Base-by-base conservation (phyloP, 2,888 invertebrate species). In the Pogonocherus hispidulus region DNA sequence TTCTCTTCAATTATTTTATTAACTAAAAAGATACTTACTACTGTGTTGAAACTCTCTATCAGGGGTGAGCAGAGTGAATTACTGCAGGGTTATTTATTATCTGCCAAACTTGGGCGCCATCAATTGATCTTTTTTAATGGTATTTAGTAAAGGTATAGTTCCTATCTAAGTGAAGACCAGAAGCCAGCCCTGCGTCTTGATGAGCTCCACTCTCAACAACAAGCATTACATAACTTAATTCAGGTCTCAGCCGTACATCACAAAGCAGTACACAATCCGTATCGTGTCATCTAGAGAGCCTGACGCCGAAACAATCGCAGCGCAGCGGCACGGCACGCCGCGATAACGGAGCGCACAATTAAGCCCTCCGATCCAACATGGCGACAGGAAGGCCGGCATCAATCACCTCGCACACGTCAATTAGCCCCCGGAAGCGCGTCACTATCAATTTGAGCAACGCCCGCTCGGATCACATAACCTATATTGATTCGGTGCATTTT, bases 321-420 rank as follows among this genome's bases (percentile, higher is more conserved):
- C 76, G 70, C 62, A 41, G 5, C 41, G n/a, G 72, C 57, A 68
- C 63, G 69, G 72, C 62, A 68, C 63, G 69, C 63, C 54, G 69
- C 69, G 66, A 66, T 63, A 70, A 76, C 70, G 70, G 70, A 69
- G 73, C 71, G 77, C 70, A 80, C 84, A 84, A 85, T 85, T 85
- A 84, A 83, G 81, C 82, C 76, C 81, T 79, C 77, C 78, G 81
- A 81, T 81, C 81, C 81, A 85, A 84, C 79, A 85, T 85, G 85
- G 85, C 84, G 82, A 78, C 82, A 82, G 85, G 86, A 85, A 83
- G 80, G 77, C 79, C 73, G 78, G 81, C 85, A 85, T 86, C 86
- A 85, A 86, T 86, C 85, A 85, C 83, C 78, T 79, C 79, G 84
- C 85, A 84, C 84, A 85, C 85, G 85, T 85, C 86, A 86, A 86